Base-by-base conservation (phyloP, 2,797 vertebrate genomes). In the Gymnothorax reevesii region DNA sequence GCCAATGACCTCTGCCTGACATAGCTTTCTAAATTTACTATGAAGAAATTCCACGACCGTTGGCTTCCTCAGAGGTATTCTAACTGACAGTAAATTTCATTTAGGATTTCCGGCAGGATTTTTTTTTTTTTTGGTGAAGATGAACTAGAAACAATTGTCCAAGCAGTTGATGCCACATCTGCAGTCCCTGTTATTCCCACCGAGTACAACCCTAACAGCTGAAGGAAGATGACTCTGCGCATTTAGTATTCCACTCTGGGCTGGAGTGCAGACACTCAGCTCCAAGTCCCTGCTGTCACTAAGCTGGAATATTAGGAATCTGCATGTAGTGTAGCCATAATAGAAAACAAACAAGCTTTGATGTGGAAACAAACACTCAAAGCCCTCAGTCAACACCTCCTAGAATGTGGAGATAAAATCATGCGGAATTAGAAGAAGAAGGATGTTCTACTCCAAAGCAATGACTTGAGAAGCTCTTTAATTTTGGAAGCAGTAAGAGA, bases 291-390 rank as follows among this genome's bases (percentile, higher is more conserved):
- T 84, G 83, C 83, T 84, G 83, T 84, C 83, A 84, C 86, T 89
- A 59, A 80, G 82, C 86, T 83, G 57, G 73, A 91, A 91, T 87
- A 90, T 91, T 88, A 89, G 89, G 89, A 91, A 91, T 92, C 92
- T 93, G 92, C 84, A 90, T 83, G 85, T 59, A 83, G 66, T 83
- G 59, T 54, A 69, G 82, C 57, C 42, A 55, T 73, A 83, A 88
- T 71, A 88, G 87, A 86, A 86, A 87, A 85, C 87, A 91, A 93
- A 90, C 86, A 89, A 89, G 90, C 86, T 27, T 73, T 90, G 84
- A 92, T 87, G 80, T 86, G 27, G 87, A 88, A 85, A 90, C 89
- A 92, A 94, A 92, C 77, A 92, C 3, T 83, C 52, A 93, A 91
- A 92, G 91, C 90, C 90, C 83, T 87, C 1, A 82, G 91, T 84